Evolutionary conservation across 2,888 invertebrate species (phyloP), one percentile per base, ranked within the genome.

Genomic region (Asteroscopus sphinx): DNA sequence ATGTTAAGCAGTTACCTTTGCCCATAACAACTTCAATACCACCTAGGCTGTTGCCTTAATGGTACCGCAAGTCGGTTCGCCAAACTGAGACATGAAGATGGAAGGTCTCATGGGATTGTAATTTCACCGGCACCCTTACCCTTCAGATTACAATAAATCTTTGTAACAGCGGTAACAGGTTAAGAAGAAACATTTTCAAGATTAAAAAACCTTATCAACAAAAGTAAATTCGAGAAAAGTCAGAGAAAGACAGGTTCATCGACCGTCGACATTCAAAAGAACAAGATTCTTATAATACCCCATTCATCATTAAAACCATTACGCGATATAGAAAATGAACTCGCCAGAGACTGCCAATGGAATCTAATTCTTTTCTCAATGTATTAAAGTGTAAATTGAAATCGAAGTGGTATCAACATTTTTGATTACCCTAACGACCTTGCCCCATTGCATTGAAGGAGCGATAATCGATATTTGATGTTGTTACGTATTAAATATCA

Each of bases 381-480:
- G 52, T 15, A 35, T 41, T 75, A 75, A 69, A 73, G 82, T 77
- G 47, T 48, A 59, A 77, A 79, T 69, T 77, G 48, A 49, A 58
- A 53, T 68, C 46, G 33, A 46, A 51, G 49, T 57, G 13, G 26
- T 52, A 35, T 32, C 45, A 52, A 58, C 52, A 45, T 65, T 63
- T 73, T 75, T 76, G 79, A 81, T 83, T 80, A 65, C 78, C 70
- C 64, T 71, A 78, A 79, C 77, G 81, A 82, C 84, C 82, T 85
- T 82, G 81, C 67, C 65, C 63, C 54, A 73, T 65, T 80, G 78
- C 82, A 79, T 60, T 71, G 74, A 79, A 78, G 68, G 69, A 76
- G 59, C 73, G 65, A 75, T 82, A 83, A 85, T 86, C 83, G 80
- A 84, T 83, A 82, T 81, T 81, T 78, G 75, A 84, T 81, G 79